Conservation (phyloP, 2,797 vertebrate species). For the Balearica regulorum region DNA sequence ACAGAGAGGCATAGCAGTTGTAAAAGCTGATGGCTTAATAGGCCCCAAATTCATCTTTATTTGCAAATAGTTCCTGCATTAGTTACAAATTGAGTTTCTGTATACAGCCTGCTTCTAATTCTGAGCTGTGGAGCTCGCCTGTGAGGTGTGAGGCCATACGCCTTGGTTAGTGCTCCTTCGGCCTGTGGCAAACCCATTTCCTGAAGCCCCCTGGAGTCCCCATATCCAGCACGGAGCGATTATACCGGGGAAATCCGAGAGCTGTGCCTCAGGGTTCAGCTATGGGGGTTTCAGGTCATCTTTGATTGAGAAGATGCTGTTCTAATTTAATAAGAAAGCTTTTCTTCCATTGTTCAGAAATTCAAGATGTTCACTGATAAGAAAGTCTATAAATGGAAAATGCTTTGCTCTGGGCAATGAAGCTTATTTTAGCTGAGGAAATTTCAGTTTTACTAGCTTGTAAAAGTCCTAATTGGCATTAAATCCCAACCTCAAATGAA, state of each 20-base stretch:
- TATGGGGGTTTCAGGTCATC: neutral
- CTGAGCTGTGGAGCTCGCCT: neutral
- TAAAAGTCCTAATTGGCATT: slow-evolving; percentile 17
- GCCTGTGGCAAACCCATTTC: fast-evolving
- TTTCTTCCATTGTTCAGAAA: neutral
- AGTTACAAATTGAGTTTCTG: neutral
- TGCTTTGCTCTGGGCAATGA: neutral
- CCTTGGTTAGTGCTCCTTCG: neutral
- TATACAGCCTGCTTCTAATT: neutral
- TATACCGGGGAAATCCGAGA: neutral
- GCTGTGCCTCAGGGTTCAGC: neutral
- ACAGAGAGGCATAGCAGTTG: neutral
- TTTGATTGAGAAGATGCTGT: neutral
- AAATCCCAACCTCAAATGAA: slow-evolving; percentile 5
- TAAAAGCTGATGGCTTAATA: neutral
- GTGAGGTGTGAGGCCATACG: fast-evolving
- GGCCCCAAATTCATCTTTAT: neutral
- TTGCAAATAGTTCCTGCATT: neutral
- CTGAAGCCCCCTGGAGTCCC: neutral
- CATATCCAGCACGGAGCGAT: fast-evolving
- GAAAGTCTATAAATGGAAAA: neutral
- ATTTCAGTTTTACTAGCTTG: slow-evolving; percentile 6
- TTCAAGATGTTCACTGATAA: neutral
- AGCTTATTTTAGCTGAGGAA: slow-evolving; percentile 30
- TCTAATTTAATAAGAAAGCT: neutral